phyloP scores from a whole-genome alignment of 2,797 vertebrate genomes.

The Anas bernieri region DNA sequence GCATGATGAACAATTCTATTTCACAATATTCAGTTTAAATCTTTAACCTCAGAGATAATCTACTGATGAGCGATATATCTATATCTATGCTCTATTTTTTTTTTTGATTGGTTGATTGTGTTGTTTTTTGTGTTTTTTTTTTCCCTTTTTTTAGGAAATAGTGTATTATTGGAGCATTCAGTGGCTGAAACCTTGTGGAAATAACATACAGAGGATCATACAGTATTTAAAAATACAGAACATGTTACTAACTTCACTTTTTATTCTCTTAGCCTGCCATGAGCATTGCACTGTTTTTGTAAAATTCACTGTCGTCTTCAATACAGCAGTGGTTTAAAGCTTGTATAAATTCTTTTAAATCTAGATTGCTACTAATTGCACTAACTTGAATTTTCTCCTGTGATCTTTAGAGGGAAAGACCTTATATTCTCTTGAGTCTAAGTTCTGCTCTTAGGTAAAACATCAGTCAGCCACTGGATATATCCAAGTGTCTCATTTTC shows the following conservation, averaged over 20 bases:
- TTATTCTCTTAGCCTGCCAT: background rate
- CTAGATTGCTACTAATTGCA: background rate
- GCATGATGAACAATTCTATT: background rate
- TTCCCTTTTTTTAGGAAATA: background rate
- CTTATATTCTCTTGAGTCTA: rapidly evolving
- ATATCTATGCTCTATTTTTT: background rate
- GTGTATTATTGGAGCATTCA: background rate
- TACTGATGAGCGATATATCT: background rate
- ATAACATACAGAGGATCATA: background rate
- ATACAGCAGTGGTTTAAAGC: background rate
- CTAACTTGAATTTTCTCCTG: background rate
- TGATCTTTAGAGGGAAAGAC: background rate
- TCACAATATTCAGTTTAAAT: background rate
- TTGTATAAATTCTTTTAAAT: background rate
- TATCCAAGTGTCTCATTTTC: background rate
- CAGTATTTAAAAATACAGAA: background rate
- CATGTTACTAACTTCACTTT: background rate
- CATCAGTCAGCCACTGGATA: background rate
- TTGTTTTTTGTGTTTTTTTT: no score
- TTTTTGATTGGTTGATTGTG: background rate
- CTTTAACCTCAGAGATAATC: background rate
- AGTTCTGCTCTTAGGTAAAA: background rate
- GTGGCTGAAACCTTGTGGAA: background rate
- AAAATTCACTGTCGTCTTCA: rapidly evolving
- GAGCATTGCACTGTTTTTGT: background rate